Conservation (phyloP, 2,888 invertebrate species). For the Atrina japonica region DNA sequence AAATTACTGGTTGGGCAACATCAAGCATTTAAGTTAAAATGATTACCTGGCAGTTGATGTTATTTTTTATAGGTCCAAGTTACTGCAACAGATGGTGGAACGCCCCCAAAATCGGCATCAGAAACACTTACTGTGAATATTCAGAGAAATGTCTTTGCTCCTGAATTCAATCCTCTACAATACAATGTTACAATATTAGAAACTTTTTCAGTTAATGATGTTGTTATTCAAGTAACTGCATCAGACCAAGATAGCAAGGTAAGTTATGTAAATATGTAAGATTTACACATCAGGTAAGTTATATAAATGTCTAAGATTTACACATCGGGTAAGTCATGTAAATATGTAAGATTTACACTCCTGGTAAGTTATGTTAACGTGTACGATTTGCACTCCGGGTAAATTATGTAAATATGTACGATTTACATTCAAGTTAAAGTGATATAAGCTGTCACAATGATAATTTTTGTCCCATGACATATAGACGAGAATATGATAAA, state of each 20-base stretch:
- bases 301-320: too few species aligned
- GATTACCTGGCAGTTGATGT: too few species aligned
- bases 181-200: slow-evolving; percentile 61
- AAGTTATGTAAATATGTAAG: slow-evolving; percentile 30
- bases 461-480: too few species aligned
- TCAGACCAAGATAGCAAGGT: slow-evolving; percentile 62
- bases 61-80: slow-evolving; percentile 71
- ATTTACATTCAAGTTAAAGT: too few species aligned
- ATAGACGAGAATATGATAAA: too few species aligned
- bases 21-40: too few species aligned
- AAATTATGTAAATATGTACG: slow-evolving; percentile 27
- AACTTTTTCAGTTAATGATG: slow-evolving; percentile 56
- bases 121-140: slow-evolving; percentile 61
- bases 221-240: slow-evolving; percentile 59
- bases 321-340: slow-evolving; percentile 53
- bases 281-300: too few species aligned
- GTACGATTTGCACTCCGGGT: too few species aligned
- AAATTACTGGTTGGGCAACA: neutral
- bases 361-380: too few species aligned
- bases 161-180: slow-evolving; percentile 46
- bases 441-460: too few species aligned
- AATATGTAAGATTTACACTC: slow-evolving; percentile 5
- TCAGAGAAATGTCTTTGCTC: slow-evolving; percentile 64
- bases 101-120: slow-evolving; percentile 51
- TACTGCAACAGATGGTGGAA: slow-evolving; percentile 67